These are phyloP conservation scores for Eulimnadia texana DNA, from an alignment of 1,140 invertebrate genomes.

Conservation along the genomic window DNA sequence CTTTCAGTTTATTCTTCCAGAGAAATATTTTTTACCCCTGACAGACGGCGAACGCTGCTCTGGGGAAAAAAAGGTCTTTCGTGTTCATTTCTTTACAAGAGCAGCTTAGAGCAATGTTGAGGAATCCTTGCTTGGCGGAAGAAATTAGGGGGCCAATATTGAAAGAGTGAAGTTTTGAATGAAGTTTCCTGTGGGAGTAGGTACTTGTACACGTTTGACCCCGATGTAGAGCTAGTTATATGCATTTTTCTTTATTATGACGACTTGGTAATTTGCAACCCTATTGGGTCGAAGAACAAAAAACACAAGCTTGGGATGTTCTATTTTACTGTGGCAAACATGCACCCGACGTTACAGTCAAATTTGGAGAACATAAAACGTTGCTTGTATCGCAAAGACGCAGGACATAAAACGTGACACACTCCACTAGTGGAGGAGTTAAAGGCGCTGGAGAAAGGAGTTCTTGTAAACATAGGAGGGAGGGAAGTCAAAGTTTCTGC, in stretches of 20 bases:
- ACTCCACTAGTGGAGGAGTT: background rate
- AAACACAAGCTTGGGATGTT: background rate
- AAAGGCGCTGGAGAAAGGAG: background rate
- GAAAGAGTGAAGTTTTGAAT: background rate
- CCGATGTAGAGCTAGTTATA: background rate
- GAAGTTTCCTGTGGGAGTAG: background rate
- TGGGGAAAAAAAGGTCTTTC: background rate
- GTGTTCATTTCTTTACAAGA: background rate
- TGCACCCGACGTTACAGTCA: too few relatives aligned
- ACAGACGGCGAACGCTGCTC: too few relatives aligned
- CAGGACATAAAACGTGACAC: background rate
- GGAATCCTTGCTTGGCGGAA: background rate
- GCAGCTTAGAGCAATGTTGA: background rate
- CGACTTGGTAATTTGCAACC: constrained; percentile 1
- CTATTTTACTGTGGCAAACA: background rate
- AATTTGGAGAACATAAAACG: background rate
- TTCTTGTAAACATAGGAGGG: background rate
- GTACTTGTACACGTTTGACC: background rate
- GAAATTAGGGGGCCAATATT: background rate
- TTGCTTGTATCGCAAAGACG: background rate
- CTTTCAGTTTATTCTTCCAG: too few relatives aligned
- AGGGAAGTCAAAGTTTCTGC: background rate
- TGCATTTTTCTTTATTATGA: constrained; percentile 1
- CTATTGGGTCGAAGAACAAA: background rate
- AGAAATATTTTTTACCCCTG: too few relatives aligned